These are phyloP conservation scores for Craniophora ligustri DNA, from an alignment of 2,888 invertebrate species.

Conservation along the genomic window DNA sequence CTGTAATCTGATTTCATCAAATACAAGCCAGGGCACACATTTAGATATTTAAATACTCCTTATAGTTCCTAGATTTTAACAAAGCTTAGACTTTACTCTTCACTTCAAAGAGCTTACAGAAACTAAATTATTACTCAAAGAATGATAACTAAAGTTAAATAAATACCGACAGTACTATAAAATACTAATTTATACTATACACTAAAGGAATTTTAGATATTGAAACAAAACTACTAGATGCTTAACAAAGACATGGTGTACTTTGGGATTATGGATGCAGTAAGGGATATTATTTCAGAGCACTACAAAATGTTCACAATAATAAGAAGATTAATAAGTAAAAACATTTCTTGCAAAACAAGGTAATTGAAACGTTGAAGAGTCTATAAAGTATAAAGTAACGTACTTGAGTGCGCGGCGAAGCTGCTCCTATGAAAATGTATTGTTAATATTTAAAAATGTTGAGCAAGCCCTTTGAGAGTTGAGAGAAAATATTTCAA, in stretches of 20 bases:
- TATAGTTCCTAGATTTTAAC: background rate
- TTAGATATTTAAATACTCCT: background rate
- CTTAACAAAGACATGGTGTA: slow-evolving; percentile 11
- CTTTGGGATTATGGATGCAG: no score
- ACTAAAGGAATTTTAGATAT: no score
- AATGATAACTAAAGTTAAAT: slow-evolving; percentile 3
- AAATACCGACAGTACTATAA: no score
- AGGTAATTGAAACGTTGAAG: slow-evolving; percentile 23
- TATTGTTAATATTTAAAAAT: slow-evolving; percentile 45
- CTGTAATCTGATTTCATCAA: background rate
- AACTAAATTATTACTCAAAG: background rate
- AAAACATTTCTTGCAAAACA: slow-evolving; percentile 28
- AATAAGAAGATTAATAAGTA: slow-evolving; percentile 26
- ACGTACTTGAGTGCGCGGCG: slow-evolving; percentile 1
- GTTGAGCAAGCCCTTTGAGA: slow-evolving; percentile 33
- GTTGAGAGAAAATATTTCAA: slow-evolving; percentile 41
- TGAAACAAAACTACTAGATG: no score
- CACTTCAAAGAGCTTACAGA: background rate
- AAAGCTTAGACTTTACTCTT: no score
- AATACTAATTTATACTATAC: no score
- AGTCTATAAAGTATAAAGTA: slow-evolving; percentile 17
- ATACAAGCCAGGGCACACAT: background rate
- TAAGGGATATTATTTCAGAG: no score
- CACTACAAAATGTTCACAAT: slow-evolving; percentile 13
- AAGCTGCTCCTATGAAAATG: slow-evolving; percentile 25